phyloP scores from a whole-genome alignment of 2,797 vertebrate genomes.

The Pelobates cultripes region DNA sequence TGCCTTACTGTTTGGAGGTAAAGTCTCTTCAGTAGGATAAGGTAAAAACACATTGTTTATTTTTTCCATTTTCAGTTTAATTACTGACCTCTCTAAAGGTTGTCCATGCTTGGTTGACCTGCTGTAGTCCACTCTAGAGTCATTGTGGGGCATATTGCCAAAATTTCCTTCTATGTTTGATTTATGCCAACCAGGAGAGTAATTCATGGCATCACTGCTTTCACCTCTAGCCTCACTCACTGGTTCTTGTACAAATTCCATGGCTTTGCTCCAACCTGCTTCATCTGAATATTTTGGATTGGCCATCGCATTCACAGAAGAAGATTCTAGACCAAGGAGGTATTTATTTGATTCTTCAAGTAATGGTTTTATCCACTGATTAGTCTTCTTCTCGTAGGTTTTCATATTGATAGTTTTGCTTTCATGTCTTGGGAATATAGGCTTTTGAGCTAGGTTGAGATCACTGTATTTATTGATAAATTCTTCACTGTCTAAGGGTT shows the following conservation, averaged over 20 bases:
- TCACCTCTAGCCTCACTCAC: neutral
- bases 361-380: neutral
- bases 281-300: neutral
- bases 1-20: constrained; percentile 51
- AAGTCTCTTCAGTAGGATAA: constrained; percentile 67
- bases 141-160: constrained; percentile 6
- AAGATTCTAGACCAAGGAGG: constrained; percentile 61
- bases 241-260: neutral
- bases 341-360: constrained; percentile 1
- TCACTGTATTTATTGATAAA: constrained; percentile 76
- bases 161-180: neutral
- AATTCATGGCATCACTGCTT: neutral
- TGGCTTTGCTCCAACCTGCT: neutral
- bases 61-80: constrained; percentile 61
- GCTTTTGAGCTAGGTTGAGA: constrained; percentile 74
- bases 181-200: neutral
- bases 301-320: constrained; percentile 62
- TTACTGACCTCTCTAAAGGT: constrained; percentile 63
- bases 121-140: neutral
- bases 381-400: neutral
- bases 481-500: constrained; percentile 61
- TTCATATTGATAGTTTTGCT: constrained; percentile 8
- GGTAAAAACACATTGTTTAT: constrained; percentile 53
- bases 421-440: constrained; percentile 61
- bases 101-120: constrained; percentile 37